Conservation (phyloP, 2,113 vertebrate species). For the Heteronetta atricapilla region DNA sequence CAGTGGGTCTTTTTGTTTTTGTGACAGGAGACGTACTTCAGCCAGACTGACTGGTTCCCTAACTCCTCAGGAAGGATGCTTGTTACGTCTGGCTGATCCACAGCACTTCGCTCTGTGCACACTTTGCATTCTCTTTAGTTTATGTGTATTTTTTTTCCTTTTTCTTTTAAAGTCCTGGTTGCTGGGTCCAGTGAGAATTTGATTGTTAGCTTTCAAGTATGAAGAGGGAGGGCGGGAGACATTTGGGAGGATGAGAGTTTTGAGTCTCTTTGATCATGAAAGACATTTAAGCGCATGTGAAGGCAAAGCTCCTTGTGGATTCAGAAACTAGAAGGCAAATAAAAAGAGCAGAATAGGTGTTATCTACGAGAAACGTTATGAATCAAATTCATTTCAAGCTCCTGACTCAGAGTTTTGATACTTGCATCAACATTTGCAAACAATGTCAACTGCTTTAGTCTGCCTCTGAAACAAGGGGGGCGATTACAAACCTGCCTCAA, state of each 20-base stretch:
- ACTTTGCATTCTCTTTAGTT: not conserved
- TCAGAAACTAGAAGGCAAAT: not conserved
- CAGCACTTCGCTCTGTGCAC: accelerated
- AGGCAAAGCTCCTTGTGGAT: not conserved
- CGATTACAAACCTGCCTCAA: accelerated
- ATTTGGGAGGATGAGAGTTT: not conserved
- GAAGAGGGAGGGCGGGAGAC: not conserved
- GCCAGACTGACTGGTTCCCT: accelerated
- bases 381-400: not conserved
- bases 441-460: accelerated
- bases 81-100: accelerated
- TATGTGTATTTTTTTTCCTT: too few species aligned
- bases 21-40: accelerated
- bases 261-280: not conserved
- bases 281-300: not conserved
- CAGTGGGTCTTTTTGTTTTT: accelerated
- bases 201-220: not conserved
- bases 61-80: not conserved
- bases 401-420: not conserved
- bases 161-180: not conserved
- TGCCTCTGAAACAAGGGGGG: not conserved
- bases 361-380: not conserved
- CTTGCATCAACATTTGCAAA: not conserved
- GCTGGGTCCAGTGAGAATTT: not conserved
- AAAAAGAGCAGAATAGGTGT: not conserved